Evolutionary conservation across 2,888 invertebrate genomes (phyloP).

Genomic region (Caenorhabditis virilis): DNA sequence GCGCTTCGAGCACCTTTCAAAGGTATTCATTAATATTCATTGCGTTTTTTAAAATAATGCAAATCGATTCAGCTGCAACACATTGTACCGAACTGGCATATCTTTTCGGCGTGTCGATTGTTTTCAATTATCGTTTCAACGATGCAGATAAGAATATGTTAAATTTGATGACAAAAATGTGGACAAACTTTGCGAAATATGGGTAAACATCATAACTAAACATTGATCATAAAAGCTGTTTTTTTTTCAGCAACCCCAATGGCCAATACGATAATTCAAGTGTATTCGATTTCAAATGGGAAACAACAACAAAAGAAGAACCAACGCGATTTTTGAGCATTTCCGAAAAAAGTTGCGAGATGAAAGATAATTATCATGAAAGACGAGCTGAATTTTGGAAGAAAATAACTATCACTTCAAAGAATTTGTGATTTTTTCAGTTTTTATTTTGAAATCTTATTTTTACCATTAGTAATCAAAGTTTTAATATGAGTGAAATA

Average conservation of each 20-base stretch:
- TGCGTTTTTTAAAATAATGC: background rate
- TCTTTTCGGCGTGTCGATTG: slow-evolving; percentile 60
- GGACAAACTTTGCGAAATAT: slow-evolving; percentile 65
- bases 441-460: too few relatives aligned
- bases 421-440: slow-evolving; percentile 14
- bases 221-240: background rate
- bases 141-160: slow-evolving; percentile 53
- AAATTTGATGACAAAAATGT: slow-evolving; percentile 58
- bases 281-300: slow-evolving; percentile 60
- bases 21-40: slow-evolving; percentile 27
- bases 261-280: slow-evolving; percentile 56
- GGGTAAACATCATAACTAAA: slow-evolving; percentile 36
- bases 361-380: slow-evolving; percentile 48
- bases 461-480: too few relatives aligned
- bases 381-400: slow-evolving; percentile 54
- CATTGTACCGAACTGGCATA: slow-evolving; percentile 63
- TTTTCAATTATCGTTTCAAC: slow-evolving; percentile 57
- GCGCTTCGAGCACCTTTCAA: slow-evolving; percentile 56
- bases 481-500: too few relatives aligned
- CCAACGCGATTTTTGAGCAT: slow-evolving; percentile 42
- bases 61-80: slow-evolving; percentile 50
- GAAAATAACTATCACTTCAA: slow-evolving; percentile 35
- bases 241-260: slow-evolving; percentile 58
- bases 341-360: slow-evolving; percentile 51
- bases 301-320: slow-evolving; percentile 42